A percentile compares a stretch with the other conserved stretches of the same genome.
Evolutionary conservation across 1,140 invertebrate species (phyloP).

Genomic region (Tetramorium parvispinum): DNA sequence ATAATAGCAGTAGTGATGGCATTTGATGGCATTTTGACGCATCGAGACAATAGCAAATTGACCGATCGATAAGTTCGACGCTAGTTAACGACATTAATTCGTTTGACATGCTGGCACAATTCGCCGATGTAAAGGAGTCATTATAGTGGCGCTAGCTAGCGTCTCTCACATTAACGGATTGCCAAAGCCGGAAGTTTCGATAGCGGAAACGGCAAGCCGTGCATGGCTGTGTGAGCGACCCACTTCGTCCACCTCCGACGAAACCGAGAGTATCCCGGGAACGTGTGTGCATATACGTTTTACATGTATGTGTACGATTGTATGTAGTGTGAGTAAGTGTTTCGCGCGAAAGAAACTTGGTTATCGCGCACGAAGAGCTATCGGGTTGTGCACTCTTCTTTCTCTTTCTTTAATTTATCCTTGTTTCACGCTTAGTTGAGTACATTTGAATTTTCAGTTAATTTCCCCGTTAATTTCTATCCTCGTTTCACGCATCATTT

Average conservation of each 20-base stretch:
- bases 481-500: no score
- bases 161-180: slow-evolving; percentile 65
- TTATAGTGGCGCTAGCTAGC: slow-evolving; percentile 18
- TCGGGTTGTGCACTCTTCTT: slow-evolving; percentile 1
- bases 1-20: slow-evolving; percentile 17
- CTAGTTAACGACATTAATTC: slow-evolving; percentile 52
- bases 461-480: no score
- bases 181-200: slow-evolving; percentile 82
- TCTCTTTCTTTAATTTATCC: background rate
- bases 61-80: slow-evolving; percentile 21
- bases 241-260: slow-evolving; percentile 78
- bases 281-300: background rate
- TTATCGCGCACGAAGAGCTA: slow-evolving; percentile 63
- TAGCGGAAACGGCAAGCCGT: slow-evolving; percentile 78
- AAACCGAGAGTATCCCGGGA: slow-evolving; percentile 79
- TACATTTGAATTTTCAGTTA: slow-evolving; percentile 10
- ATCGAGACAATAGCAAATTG: slow-evolving; percentile 13
- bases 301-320: background rate
- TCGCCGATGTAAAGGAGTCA: slow-evolving; percentile 2
- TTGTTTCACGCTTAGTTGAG: background rate
- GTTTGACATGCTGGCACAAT: background rate
- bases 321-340: slow-evolving; percentile 43
- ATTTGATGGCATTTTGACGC: background rate
- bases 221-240: slow-evolving; percentile 75
- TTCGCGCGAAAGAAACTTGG: slow-evolving; percentile 52